A percentile compares a stretch with the other conserved stretches of the same genome.
Conservation (phyloP, 2,113 vertebrate species). For the Uria lomvia region DNA sequence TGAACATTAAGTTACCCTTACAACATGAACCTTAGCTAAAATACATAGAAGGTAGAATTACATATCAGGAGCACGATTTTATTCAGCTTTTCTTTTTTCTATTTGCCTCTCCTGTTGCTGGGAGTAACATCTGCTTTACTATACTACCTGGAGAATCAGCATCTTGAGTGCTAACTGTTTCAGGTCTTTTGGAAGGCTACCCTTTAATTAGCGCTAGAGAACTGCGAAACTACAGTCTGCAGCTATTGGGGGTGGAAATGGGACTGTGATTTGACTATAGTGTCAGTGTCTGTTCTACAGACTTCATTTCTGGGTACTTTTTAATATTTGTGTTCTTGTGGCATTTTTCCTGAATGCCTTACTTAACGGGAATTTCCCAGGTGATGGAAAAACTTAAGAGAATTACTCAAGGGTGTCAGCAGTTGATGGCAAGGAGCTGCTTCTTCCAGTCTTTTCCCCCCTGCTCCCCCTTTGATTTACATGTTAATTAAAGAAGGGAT, state of each 20-base stretch:
- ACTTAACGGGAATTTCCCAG: neutral
- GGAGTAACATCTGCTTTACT: neutral
- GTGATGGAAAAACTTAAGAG: neutral
- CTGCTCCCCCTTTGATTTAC: neutral
- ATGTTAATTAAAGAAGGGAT: neutral
- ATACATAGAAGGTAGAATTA: neutral
- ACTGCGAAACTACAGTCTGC: neutral
- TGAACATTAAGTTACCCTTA: neutral
- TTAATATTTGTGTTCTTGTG: neutral
- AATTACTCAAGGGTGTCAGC: neutral
- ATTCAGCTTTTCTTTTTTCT: neutral
- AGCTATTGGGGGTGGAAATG: rapidly evolving
- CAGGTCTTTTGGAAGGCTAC: neutral
- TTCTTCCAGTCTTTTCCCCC: neutral
- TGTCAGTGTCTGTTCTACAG: neutral
- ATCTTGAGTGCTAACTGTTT: neutral
- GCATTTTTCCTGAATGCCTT: neutral
- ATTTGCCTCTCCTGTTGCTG: neutral
- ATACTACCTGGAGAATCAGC: neutral
- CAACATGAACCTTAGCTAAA: neutral
- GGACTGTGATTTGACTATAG: neutral
- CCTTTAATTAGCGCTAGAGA: neutral
- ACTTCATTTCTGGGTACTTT: neutral
- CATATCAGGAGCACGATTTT: neutral
- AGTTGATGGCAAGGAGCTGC: neutral